Evolutionary conservation across 1,140 invertebrate genomes (phyloP), one percentile per base, ranked within the genome.

Genomic region (Euwallacea similis): DNA sequence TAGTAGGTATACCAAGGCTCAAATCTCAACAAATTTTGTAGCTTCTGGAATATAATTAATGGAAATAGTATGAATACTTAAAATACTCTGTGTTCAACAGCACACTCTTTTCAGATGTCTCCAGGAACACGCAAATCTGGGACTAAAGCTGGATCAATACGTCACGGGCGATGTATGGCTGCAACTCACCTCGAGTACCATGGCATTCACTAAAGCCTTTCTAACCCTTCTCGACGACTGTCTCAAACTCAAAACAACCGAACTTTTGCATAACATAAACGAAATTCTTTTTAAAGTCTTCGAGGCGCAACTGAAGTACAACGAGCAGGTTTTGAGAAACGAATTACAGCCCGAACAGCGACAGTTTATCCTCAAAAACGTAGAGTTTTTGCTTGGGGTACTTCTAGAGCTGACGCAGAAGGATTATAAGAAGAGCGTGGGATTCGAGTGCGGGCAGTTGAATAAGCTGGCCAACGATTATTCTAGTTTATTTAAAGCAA

Each of bases 201-300:
- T 91, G 11, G 84, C 88, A 47, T 93, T 93, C 79, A 86, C 87
- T 10, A 91, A 88, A 79, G 80, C 88, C 11, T 91, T 87, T 75
- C 76, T 92, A 9, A 84, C 84, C 33, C 83, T 92, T 50, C 75
- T 91, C 6, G 86, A 90, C 50, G 91, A 93, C 79, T 86, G 91
- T 72, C 78, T 93, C 59, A 87, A 87, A 66, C 80, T 93, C 7
- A 84, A 86, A 75, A 89, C 87, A 0, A 83, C 85, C 2, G 88
- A 92, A 78, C 83, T 89, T 56, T 83, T 90, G 65, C 79, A 84
- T 58, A 82, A 87, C 1, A 87, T 93, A 44, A 88, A 88, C 66
- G 83, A 86, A 44, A 84, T 88, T 9, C 81, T 93, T 9, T 82
- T 86, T 53, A 86, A 87, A 42, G 87, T 93, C 7, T 87, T 92